phyloP scores from a whole-genome alignment of 2,797 vertebrate species.

The Alosa sapidissima region DNA sequence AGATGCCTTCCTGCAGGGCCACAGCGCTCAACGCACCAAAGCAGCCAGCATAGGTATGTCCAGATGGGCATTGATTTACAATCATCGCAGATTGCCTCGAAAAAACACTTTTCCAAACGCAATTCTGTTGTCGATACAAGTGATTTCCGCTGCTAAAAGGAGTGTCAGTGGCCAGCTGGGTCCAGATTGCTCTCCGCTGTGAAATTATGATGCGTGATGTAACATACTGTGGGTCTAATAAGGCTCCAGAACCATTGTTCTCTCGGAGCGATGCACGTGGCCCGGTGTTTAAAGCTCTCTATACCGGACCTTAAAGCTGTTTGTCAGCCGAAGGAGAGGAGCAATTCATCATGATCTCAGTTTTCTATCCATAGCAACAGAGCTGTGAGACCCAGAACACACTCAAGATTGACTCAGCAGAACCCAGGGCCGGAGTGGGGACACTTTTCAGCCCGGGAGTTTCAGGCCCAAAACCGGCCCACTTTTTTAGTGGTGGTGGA shows the following conservation, averaged over 20 bases:
- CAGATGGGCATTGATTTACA: neutral
- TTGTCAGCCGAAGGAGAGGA: neutral
- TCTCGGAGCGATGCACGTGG: neutral
- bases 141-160: neutral
- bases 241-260: neutral
- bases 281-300: neutral
- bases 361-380: neutral
- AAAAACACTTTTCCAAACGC: neutral
- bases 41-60: neutral
- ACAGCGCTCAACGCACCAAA: too few relatives aligned
- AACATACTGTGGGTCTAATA: neutral
- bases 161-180: neutral
- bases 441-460: too few relatives aligned
- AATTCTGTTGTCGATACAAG: conserved; percentile 45
- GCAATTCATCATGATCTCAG: neutral
- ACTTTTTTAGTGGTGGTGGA: too few relatives aligned
- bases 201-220: neutral
- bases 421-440: too few relatives aligned
- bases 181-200: neutral
- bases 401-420: neutral
- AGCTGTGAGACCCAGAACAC: neutral
- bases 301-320: neutral
- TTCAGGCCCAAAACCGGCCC: too few relatives aligned
- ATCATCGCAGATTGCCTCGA: neutral
- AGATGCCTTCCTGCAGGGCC: too few relatives aligned